Base-by-base conservation (phyloP, 2,797 vertebrate genomes). In the Thamnophis elegans region DNA sequence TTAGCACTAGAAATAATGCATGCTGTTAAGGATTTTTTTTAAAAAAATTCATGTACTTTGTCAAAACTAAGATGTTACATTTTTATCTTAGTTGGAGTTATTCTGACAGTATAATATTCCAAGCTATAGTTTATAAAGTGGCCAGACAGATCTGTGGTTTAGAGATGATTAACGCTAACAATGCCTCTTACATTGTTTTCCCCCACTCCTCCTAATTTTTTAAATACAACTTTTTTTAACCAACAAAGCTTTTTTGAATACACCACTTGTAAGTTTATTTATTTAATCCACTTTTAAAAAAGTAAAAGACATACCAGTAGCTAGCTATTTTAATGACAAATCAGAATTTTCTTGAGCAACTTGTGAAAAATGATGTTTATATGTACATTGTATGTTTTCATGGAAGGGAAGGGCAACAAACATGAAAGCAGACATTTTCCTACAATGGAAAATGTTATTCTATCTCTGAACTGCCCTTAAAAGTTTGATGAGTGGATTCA, bases 71-170 rank as follows among this genome's bases (percentile, higher is more conserved):
- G 68, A 28, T 85, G 28, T 91, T 91, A 14, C 0, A 88, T 10
- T 92, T 96, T 96, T 94, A 91, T 10, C 28, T 95, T 58, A 5
- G 18, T 28, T 87, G 92, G n/a, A 56, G 6, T 95, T 94, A 89
- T 92, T 55, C 42, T 82, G 90, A 88, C 95, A 88, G 56, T 93
- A 93, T 94, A 93, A 92, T 93, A 92, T 59, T 95, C 87, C 93
- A 25, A 13, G 92, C 36, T 20, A 95, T 96, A 92, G 95, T 85
- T 95, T 54, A 90, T 90, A 94, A 94, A 78, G 58, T 95, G 88
- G 82, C 32, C 92, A 92, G 88, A 53, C 0, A 93, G 73, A 11
- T 85, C 91, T 95, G 91, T 94, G 14, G 26, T n/a, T 13, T 89
- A 60, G 91, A 94, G 92, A 60, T 88, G 73, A 94, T 56, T 36